A percentile compares a stretch with the other conserved stretches of the same genome.
Evolutionary conservation across 2,888 invertebrate species (phyloP).

Genomic region (Xylota sylvarum): DNA sequence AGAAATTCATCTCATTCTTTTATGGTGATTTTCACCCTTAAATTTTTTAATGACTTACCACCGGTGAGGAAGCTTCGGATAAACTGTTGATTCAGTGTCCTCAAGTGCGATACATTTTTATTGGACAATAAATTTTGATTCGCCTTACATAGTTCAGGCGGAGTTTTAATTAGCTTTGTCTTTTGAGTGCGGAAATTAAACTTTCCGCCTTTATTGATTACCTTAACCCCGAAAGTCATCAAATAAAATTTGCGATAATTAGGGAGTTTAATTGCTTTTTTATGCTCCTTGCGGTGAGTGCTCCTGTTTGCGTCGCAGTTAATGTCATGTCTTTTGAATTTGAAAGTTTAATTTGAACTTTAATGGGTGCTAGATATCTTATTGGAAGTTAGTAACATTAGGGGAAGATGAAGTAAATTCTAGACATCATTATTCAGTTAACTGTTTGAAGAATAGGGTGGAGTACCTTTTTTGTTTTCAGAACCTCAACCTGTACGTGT

Average conservation of each 20-base stretch:
- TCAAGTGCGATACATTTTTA: slow-evolving; percentile 12
- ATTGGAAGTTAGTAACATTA: neutral
- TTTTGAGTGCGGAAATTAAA: slow-evolving; percentile 5
- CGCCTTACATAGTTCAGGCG: slow-evolving; percentile 13
- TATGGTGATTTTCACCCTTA: neutral
- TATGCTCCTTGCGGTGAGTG: neutral
- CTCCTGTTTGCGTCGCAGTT: neutral
- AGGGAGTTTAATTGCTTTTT: slow-evolving; percentile 20
- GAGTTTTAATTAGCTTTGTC: slow-evolving; percentile 40
- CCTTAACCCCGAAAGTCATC: neutral
- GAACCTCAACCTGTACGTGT: too few species aligned
- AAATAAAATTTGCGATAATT: slow-evolving; percentile 24
- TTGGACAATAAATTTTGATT: slow-evolving; percentile 27
- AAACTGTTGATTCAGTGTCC: neutral
- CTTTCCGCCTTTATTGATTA: slow-evolving; percentile 2
- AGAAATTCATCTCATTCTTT: neutral
- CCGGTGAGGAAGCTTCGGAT: neutral
- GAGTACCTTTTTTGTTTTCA: too few species aligned
- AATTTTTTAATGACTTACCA: neutral
- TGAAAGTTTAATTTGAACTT: neutral
- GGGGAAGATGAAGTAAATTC: too few species aligned
- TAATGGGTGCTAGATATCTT: slow-evolving; percentile 1
- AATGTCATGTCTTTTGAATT: neutral
- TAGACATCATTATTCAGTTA: too few species aligned
- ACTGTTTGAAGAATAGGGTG: too few species aligned